Percentiles rank a stretch among this genome's conserved stretches.
These are phyloP conservation scores for Matsumyia berberina DNA, from an alignment of 2,888 invertebrate species.

Conservation along the genomic window DNA sequence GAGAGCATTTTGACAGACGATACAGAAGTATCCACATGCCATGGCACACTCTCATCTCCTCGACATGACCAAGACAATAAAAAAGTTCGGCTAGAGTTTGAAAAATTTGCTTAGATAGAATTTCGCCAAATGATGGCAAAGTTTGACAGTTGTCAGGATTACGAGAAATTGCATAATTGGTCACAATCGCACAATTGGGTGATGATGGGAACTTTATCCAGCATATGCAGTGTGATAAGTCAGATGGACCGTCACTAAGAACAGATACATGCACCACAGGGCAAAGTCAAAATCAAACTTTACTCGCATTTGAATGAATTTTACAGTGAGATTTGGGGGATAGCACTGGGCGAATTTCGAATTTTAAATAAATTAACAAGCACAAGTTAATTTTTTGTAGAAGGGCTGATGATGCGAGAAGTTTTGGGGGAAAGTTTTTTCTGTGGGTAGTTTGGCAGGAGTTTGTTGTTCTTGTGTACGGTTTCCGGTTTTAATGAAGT, in stretches of 20 bases:
- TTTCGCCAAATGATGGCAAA: slow-evolving; percentile 24
- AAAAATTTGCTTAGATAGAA: slow-evolving; percentile 10
- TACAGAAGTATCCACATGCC: slow-evolving; percentile 3
- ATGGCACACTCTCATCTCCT: background rate
- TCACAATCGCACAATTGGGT: slow-evolving; percentile 6
- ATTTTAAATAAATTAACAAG: too few relatives aligned
- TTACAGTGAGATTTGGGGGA: background rate
- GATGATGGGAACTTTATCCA: background rate
- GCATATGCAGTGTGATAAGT: too few relatives aligned
- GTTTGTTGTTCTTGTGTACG: too few relatives aligned
- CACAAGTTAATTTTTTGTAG: too few relatives aligned
- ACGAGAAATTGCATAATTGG: slow-evolving; percentile 32
- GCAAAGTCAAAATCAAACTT: too few relatives aligned
- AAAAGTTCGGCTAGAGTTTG: background rate
- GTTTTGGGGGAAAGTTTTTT: too few relatives aligned
- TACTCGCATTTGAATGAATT: background rate
- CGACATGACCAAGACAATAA: slow-evolving; percentile 1
- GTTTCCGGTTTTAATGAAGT: too few relatives aligned
- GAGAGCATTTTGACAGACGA: slow-evolving; percentile 9
- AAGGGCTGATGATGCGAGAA: too few relatives aligned
- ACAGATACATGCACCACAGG: too few relatives aligned
- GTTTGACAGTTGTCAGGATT: background rate
- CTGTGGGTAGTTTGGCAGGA: too few relatives aligned
- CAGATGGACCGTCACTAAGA: background rate
- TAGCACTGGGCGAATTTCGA: too few relatives aligned